Percentiles rank a stretch among this genome's conserved stretches.
Conservation (phyloP, 2,797 vertebrate genomes). For the Botia almorhae region DNA sequence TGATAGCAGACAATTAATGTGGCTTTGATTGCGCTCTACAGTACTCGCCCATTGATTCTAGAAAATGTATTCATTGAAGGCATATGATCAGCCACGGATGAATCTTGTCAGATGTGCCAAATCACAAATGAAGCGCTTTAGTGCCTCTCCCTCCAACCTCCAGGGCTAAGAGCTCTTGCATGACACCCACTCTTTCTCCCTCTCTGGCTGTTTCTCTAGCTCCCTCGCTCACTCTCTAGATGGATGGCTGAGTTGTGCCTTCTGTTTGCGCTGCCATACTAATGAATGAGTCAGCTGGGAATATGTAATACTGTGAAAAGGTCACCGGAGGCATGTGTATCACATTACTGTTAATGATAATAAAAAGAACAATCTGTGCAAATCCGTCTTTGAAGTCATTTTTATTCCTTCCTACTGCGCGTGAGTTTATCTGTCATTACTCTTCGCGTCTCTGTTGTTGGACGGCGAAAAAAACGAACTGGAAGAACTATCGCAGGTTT, state of each 20-base stretch:
- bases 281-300: constrained; percentile 80
- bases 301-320: constrained; percentile 77
- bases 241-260: constrained; percentile 67
- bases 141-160: constrained; percentile 41
- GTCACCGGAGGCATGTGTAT: constrained; percentile 77
- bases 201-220: constrained; percentile 10
- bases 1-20: constrained; percentile 51
- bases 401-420: constrained; percentile 64
- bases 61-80: constrained; percentile 48
- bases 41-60: constrained; percentile 49
- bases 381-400: constrained; percentile 71
- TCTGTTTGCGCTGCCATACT: constrained; percentile 76
- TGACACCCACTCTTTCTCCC: constrained; percentile 20
- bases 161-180: constrained; percentile 42
- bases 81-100: constrained; percentile 37
- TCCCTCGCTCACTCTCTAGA: constrained; percentile 24
- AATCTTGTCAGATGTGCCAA: constrained; percentile 55
- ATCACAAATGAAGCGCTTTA: constrained; percentile 53
- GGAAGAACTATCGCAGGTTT: constrained; percentile 31
- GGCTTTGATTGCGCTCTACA: constrained; percentile 52
- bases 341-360: constrained; percentile 82
- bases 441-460: constrained; percentile 56
- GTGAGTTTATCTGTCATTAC: constrained; percentile 72
- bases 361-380: constrained; percentile 81
- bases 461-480: constrained; percentile 46